Conservation (phyloP, 2,888 invertebrate genomes). For the Rhabditophanes sp. region DNA sequence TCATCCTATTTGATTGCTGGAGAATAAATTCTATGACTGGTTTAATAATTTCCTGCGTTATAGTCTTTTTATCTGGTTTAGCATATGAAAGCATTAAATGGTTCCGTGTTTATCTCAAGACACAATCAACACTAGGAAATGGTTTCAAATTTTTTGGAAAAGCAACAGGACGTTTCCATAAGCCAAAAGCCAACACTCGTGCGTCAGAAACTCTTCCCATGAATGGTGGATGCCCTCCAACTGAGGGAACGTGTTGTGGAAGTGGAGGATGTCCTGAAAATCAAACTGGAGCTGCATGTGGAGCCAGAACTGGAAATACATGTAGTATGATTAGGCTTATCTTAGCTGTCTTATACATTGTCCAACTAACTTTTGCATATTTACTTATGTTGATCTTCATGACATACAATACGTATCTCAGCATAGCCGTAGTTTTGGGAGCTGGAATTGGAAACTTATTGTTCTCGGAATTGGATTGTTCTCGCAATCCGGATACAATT, state of each 20-base stretch:
- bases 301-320: too few relatives aligned
- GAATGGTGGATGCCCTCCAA: too few relatives aligned
- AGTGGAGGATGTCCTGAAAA: too few relatives aligned
- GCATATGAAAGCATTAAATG: slow-evolving; percentile 90
- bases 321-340: too few relatives aligned
- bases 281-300: too few relatives aligned
- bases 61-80: slow-evolving; percentile 75
- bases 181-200: not conserved
- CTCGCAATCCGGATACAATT: too few relatives aligned
- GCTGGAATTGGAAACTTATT: too few relatives aligned
- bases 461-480: too few relatives aligned
- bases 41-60: slow-evolving; percentile 72
- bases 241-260: too few relatives aligned
- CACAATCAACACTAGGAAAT: too few relatives aligned
- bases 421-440: slow-evolving; percentile 26
- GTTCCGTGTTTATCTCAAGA: slow-evolving; percentile 45
- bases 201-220: not conserved
- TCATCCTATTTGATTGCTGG: slow-evolving; percentile 41
- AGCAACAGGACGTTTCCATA: not conserved
- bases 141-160: not conserved
- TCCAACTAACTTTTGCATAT: slow-evolving; percentile 36
- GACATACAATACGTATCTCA: slow-evolving; percentile 39
- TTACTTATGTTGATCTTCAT: slow-evolving; percentile 34
- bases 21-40: slow-evolving; percentile 18
- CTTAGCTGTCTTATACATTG: slow-evolving; percentile 15